Evolutionary conservation across 2,888 invertebrate genomes (phyloP), one percentile per base, ranked within the genome.

Genomic region (Lysandra coridon): DNA sequence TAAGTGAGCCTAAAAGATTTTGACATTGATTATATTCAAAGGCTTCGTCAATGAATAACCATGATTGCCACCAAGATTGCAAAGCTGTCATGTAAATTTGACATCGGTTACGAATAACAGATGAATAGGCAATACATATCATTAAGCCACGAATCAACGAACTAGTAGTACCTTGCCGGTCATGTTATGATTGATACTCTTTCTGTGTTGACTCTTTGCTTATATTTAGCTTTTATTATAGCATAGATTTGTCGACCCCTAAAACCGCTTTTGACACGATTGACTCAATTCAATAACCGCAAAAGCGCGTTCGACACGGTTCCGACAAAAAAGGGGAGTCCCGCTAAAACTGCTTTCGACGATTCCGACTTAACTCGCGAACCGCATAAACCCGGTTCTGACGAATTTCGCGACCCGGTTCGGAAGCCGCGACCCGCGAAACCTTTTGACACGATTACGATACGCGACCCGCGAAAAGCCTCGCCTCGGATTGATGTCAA

Each of bases 381-480:
- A 14, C 57, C 17, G 57, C 17, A 57, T 62, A 23, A 10, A 62
- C 12, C 10, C 64, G 64, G 4, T 64, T 64, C 4, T 10, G 2
- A 64, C 30, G 33, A 14, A 69, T 10, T 14, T 14, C 33, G 33
- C 69, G 69, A 33, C 69, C 30, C 14, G 69, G 10, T 69, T 30
- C 1, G 0, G 7, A 14, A 69, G 5, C 33, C 33, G 69, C 69
- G 33, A 37, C 23, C 69, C 69, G 30, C 64, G 17, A 64, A 64
- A 23, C 64, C 69, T 17, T 64, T 64, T 37, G 69, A 69, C 69
- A 69, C 69, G 69, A 69, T 69, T 69, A 33, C 37, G 69, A 14
- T 37, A 37, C 64, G 69, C 69, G 69, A 69, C 69, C 69, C 69
- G 69, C 69, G 69, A 69, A 62, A 69, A 69, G 69, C 12, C 69